Evolutionary conservation across 2,888 invertebrate species (phyloP), one percentile per base, ranked within the genome.

Genomic region (Drosophila algonquin): DNA sequence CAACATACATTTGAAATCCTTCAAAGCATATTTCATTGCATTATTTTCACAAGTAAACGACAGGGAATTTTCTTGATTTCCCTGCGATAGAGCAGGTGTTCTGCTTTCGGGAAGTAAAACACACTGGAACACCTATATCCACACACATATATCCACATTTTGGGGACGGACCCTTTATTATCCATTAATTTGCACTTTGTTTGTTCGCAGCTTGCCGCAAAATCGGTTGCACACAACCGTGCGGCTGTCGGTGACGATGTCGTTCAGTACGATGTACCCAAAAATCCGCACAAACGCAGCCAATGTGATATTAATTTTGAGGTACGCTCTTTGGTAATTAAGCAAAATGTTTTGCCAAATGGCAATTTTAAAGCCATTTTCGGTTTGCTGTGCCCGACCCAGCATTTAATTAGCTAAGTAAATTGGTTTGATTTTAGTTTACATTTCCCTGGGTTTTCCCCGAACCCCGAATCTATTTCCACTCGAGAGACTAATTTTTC

Each of bases 291-390:
- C 69, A 90, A 84, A 62, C 90, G 89, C 75, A 89, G 87, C 76
- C 89, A 88, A 72, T 75, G 79, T 80, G 90, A 90, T 90, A 89
- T 90, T 84, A 90, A 90, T 89, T 91, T 90, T 79, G 91, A 91
- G 91, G 91, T 91, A 73, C 56, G 79, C 77, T 30, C n/a, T 35
- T 14, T 14, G 32, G 30, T 50, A 67, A 67, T 65, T 50, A 56
- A 60, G 9, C 18, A 35, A 63, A 32, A 32, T 16, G 35, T 71
- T 62, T 53, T n/a, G 9, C 52, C 53, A 27, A 40, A 30, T 47
- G n/a, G 18, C 58, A 35, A 56, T 61, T 61, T 44, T 27, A 61
- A 51, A 61, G 47, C 56, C 14, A 52, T 52, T 54, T 53, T 30
- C 16, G 16, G 21, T 48, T 18, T 27, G 45, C 47, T 57, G n/a